Conservation (phyloP, 1,140 invertebrate genomes). For the Drosophila ogumai region DNA sequence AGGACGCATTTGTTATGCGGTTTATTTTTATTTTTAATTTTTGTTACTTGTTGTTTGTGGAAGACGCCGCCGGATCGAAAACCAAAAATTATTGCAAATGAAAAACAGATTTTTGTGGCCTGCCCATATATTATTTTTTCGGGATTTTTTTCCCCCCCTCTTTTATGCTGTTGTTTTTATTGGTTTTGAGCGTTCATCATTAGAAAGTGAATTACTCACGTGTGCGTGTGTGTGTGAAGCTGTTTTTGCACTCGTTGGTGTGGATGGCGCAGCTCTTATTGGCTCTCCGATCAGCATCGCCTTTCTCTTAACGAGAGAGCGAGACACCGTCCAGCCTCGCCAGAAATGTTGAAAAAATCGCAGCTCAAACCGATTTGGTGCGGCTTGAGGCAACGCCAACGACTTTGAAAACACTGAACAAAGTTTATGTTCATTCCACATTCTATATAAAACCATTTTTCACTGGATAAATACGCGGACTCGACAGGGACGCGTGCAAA, state of each 20-base stretch:
- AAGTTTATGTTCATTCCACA: background rate
- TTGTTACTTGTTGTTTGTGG: background rate
- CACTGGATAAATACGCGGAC: too few species aligned
- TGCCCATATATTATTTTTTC: conserved; percentile 40
- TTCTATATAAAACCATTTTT: background rate
- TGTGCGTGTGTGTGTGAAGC: conserved; percentile 4
- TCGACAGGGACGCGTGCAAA: background rate
- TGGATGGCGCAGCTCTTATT: background rate
- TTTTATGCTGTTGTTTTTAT: conserved; percentile 7
- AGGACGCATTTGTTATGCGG: conserved; percentile 26
- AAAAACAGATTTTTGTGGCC: conserved; percentile 38
- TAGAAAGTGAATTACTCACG: conserved; percentile 56
- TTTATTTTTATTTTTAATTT: conserved; percentile 11
- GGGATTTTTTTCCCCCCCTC: conserved; percentile 13
- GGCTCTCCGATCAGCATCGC: conserved; percentile 37
- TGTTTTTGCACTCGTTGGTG: background rate
- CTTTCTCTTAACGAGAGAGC: conserved; percentile 56
- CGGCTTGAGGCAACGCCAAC: conserved; percentile 22
- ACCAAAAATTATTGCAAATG: conserved; percentile 47
- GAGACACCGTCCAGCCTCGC: conserved; percentile 20
- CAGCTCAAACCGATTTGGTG: conserved; percentile 56
- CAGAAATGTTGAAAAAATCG: conserved; percentile 35
- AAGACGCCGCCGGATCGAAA: conserved; percentile 27
- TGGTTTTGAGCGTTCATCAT: conserved; percentile 33
- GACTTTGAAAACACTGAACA: background rate